A percentile compares a stretch with the other conserved stretches of the same genome.
These are phyloP conservation scores for Mylabris phalerata DNA, from an alignment of 1,140 invertebrate genomes.

Conservation along the genomic window DNA sequence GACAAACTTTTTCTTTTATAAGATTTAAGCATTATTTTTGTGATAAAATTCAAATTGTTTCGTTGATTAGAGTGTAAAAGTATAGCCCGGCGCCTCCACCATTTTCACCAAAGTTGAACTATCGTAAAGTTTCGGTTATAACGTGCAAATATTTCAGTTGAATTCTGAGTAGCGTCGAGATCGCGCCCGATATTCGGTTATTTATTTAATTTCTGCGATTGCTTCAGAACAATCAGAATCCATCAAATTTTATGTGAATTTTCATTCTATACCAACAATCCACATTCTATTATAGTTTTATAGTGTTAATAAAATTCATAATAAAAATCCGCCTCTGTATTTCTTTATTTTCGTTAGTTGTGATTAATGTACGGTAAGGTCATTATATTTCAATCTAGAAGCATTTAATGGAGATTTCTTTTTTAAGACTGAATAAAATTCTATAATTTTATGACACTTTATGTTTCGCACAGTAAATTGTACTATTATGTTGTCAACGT, in stretches of 20 bases:
- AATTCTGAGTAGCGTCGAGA: no score
- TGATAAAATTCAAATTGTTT: no score
- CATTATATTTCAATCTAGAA: constrained; percentile 36
- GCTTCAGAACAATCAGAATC: no score
- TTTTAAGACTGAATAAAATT: constrained; percentile 36
- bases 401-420: constrained; percentile 32
- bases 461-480: constrained; percentile 35
- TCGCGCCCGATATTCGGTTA: no score
- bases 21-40: no score
- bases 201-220: no score
- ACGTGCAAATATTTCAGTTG: no score
- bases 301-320: constrained; percentile 6
- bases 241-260: constrained; percentile 3
- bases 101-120: no score
- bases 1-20: no score
- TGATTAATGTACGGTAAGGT: constrained; percentile 16
- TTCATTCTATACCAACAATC: not conserved
- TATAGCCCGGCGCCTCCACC: no score
- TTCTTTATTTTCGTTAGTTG: not conserved
- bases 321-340: not conserved
- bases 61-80: no score
- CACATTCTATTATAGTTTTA: constrained; percentile 3
- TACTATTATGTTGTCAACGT: constrained; percentile 33
- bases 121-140: no score
- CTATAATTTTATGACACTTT: constrained; percentile 40